Evolutionary conservation across 53 echinoderm and acorn worm genomes (phyloP).

Genomic region (Apostichopus leukothele): DNA sequence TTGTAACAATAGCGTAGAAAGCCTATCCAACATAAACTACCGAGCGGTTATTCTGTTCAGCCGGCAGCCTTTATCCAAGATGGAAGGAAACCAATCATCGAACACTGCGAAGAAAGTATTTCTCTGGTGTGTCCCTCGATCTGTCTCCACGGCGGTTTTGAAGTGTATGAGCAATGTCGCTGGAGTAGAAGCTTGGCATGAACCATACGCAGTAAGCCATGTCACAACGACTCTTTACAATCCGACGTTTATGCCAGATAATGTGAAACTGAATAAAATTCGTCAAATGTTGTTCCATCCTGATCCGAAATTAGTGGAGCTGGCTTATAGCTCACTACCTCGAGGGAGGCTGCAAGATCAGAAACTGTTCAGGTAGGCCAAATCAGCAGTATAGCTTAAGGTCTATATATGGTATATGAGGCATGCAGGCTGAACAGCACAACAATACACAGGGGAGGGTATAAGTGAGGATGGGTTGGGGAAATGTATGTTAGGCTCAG

Average conservation of each 20-base stretch:
- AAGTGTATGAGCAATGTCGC: constrained; percentile 36
- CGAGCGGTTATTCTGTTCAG: too few species aligned
- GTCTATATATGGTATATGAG: too few species aligned
- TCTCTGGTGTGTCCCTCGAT: constrained; percentile 34
- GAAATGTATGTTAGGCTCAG: too few species aligned
- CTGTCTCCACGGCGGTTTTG: constrained; percentile 19
- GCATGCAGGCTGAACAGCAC: too few species aligned
- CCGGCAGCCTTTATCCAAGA: neutral
- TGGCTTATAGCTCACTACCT: neutral
- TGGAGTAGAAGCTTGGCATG: constrained; percentile 17
- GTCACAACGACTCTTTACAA: neutral
- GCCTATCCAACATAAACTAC: too few species aligned
- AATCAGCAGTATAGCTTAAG: too few species aligned
- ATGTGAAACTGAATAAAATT: neutral
- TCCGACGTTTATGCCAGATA: constrained; percentile 25
- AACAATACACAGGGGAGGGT: too few species aligned
- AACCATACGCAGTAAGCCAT: constrained; percentile 5
- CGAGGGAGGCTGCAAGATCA: constrained; percentile 15
- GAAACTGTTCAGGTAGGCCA: neutral
- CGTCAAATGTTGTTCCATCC: neutral
- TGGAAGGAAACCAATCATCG: neutral
- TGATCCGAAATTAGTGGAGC: neutral
- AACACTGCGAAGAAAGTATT: constrained; percentile 10
- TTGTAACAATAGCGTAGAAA: too few species aligned
- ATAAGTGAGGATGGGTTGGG: too few species aligned